Conservation (phyloP, 1,140 invertebrate genomes). For the Oryctes rhinoceros region DNA sequence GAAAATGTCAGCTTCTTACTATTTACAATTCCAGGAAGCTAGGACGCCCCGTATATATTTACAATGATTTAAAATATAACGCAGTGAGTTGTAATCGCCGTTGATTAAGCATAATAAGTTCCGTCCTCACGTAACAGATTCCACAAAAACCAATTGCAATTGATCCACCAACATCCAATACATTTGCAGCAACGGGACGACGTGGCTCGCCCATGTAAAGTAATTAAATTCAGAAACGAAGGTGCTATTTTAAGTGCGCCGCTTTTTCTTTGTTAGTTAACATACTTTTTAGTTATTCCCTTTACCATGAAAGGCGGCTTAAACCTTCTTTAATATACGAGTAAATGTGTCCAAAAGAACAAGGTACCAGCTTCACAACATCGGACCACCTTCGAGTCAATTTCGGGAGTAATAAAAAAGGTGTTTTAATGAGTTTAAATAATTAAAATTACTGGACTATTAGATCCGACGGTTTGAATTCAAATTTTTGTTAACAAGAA, state of each 20-base stretch:
- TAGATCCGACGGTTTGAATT: background rate
- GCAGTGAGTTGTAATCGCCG: too few relatives aligned
- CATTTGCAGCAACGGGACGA: too few relatives aligned
- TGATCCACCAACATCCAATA: too few relatives aligned
- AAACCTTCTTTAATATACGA: background rate
- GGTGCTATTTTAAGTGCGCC: background rate
- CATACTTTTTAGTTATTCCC: background rate
- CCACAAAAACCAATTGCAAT: too few relatives aligned
- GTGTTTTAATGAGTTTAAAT: slow-evolving; percentile 28
- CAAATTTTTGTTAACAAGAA: background rate
- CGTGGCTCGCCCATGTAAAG: background rate
- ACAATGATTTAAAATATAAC: too few relatives aligned
- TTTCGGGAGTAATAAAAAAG: background rate
- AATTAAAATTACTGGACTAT: slow-evolving; percentile 19
- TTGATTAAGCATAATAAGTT: too few relatives aligned
- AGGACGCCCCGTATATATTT: too few relatives aligned
- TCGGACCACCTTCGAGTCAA: slow-evolving; percentile 20
- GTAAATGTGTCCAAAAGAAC: background rate
- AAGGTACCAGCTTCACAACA: background rate
- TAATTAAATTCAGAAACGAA: background rate
- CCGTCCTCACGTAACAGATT: too few relatives aligned
- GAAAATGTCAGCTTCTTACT: too few relatives aligned
- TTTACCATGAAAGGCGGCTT: background rate
- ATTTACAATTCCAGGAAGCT: too few relatives aligned
- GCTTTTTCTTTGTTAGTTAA: background rate